Evolutionary conservation across 1,140 invertebrate genomes (phyloP), one percentile per base, ranked within the genome.

Genomic region (Drosophila pachea): DNA sequence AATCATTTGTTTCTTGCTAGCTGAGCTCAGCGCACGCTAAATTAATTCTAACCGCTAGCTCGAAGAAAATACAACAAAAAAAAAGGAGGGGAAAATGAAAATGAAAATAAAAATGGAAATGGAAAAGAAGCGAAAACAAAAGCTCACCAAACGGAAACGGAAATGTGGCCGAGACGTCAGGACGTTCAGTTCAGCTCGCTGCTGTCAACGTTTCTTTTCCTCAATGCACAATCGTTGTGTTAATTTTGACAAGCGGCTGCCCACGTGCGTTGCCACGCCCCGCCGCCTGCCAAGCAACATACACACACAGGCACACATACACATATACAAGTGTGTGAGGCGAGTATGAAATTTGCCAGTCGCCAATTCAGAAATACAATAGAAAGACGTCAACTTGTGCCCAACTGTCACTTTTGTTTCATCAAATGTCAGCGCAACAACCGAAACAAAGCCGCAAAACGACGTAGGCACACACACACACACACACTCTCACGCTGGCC

Each of bases 341-440:
- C 45, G 52, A 42, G 72, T 79, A 75, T 79, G 69, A 68, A 76
- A 84, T 70, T 84, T 76, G 54, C 64, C 61, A 78, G 78, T 75
- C 60, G 63, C 35, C 29, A 14, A 29, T 14, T 49, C 7, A 32
- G 63, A 74, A 62, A 74, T 68, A 68, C 73, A 86, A 76, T 74
- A 86, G 76, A 86, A 86, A 77, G 81, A 86, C 82, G 70, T 86
- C 82, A 86, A 81, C 82, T 86, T 86, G 66, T 69, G 82, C 77
- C 66, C 81, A 86, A 86, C 82, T 86, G 81, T 86, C 81, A 86
- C 82, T 86, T 86, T 86, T 86, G 76, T 86, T 86, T 86, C 82
- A 82, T 86, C 81, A 86, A 86, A 86, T 86, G 81, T 86, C 81
- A 86, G 75, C 81, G 82, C 81, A 82, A 73, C 82, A 82, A 86